These are phyloP conservation scores for Pseudopipra pipra DNA, from an alignment of 2,113 vertebrate species.

Conservation along the genomic window DNA sequence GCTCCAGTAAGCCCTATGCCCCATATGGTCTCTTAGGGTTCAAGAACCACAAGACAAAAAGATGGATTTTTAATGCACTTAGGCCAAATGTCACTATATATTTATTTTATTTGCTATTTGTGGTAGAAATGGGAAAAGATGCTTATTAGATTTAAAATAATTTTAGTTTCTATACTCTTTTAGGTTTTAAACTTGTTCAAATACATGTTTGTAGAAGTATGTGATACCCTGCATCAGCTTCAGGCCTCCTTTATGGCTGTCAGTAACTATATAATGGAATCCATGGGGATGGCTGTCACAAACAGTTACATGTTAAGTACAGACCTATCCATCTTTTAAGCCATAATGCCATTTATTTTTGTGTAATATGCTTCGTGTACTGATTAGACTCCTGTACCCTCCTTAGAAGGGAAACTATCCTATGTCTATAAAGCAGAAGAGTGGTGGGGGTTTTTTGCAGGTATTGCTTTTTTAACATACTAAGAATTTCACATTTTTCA, in stretches of 20 bases:
- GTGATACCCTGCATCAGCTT: neutral
- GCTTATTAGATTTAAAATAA: neutral
- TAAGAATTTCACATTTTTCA: neutral
- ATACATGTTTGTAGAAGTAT: fast-evolving
- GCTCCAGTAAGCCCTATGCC: neutral
- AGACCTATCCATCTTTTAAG: neutral
- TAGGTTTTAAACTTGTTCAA: neutral
- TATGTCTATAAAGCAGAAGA: neutral
- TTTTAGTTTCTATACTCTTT: neutral
- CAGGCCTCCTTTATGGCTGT: neutral
- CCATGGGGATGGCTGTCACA: neutral
- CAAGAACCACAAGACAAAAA: neutral
- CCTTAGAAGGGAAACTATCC: neutral
- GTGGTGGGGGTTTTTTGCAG: fast-evolving
- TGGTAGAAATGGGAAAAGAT: neutral
- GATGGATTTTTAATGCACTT: neutral
- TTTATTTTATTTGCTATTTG: neutral
- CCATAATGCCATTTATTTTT: neutral
- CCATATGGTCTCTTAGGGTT: fast-evolving
- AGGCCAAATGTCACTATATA: neutral
- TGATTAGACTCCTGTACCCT: neutral
- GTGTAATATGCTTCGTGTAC: neutral
- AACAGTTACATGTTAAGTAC: neutral
- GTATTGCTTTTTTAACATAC: neutral
- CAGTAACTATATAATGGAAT: neutral